These are phyloP conservation scores for Seriola rivoliana DNA, from an alignment of 2,113 vertebrate species.

Conservation along the genomic window DNA sequence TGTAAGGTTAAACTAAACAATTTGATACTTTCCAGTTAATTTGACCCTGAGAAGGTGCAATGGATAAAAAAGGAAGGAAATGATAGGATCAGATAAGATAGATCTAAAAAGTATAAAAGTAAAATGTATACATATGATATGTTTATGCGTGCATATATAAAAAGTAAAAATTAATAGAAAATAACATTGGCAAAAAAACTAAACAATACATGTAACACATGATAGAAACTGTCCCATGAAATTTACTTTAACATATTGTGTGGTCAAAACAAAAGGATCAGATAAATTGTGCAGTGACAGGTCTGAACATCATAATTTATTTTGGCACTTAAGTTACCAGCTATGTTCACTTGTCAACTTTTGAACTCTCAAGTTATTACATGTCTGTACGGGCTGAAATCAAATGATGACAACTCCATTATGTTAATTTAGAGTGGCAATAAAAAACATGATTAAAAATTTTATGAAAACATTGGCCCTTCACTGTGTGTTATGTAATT, in stretches of 20 bases:
- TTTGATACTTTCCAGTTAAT: background rate
- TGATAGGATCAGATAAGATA: background rate
- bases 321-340: background rate
- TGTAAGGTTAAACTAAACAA: slow-evolving; percentile 2
- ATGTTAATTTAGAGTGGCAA: background rate
- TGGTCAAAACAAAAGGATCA: too few relatives aligned
- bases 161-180: background rate
- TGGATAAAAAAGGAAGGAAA: background rate
- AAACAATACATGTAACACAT: background rate
- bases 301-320: background rate
- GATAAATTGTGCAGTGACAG: background rate
- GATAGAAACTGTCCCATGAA: background rate
- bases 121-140: background rate
- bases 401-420: background rate
- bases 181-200: too few relatives aligned
- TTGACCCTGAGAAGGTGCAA: background rate
- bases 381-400: background rate
- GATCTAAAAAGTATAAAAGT: background rate
- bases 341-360: background rate
- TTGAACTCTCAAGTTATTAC: background rate
- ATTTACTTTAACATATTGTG: too few relatives aligned
- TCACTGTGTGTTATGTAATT: background rate
- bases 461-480: background rate
- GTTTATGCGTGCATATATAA: background rate
- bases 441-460: background rate